Base-by-base conservation (phyloP, 2,888 invertebrate species). In the Sepiola atlantica region DNA sequence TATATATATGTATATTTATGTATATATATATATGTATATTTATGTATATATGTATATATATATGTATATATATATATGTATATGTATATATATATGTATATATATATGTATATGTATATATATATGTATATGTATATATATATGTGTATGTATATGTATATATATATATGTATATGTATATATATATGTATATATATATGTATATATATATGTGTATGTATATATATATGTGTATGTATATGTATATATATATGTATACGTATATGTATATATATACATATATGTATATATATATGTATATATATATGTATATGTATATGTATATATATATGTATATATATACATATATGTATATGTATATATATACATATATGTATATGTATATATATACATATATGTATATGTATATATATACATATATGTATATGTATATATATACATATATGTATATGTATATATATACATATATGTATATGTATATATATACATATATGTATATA, bases 281-380 rank as follows among this genome's bases (percentile, higher is more conserved):
- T 32, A 92, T 77, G n/a, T 24, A 77, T 4, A 77, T 24, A 77
- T n/a, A 77, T 24, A 77, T n/a, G 8, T 24, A 77, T n/a, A 77
- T 4, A 77, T n/a, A 77, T 24, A 77, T 77, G n/a, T 24, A 77
- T 77, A 77, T 24, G 8, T 77, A 77, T 24, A 77, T 77, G 8
- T n/a, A n/a, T n/a, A n/a, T 24, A 92, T 92, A 92, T 24, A 92
- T 92, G 10, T 24, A 92, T 92, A 92, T 24, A 92, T 92, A 92
- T 24, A 92, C 10, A 92, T 24, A 92, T 92, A 92, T 24, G 10
- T 92, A 92, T 24, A 92, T 92, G 10, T 24, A 92, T 92, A 92
- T 24, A 92, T 92, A 92, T 24, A 92, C 10, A 92, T 24, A 92
- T 92, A 92, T 24, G 10, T 92, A 92, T 24, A 92, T 92, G 10